phyloP scores from a whole-genome alignment of 2,797 vertebrate species.

The Mus minutoides region DNA sequence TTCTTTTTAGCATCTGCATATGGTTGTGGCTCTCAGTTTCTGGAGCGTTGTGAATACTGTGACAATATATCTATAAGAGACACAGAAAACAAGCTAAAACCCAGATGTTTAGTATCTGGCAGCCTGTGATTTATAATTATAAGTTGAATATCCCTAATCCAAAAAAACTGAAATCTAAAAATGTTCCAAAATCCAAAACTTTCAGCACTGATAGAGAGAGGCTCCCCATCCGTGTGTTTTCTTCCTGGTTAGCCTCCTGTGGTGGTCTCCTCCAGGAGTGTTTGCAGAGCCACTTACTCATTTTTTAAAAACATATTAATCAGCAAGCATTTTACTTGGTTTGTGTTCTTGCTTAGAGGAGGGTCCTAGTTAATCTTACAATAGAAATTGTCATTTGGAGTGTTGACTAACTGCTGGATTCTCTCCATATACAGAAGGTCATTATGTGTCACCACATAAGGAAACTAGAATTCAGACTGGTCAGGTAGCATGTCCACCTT shows the following conservation, averaged over 20 bases:
- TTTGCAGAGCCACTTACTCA: not conserved
- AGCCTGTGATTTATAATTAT: not conserved
- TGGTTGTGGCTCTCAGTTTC: not conserved
- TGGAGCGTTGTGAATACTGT: not conserved
- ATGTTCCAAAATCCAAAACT: not conserved
- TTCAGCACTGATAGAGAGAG: not conserved
- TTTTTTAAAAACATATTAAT: not conserved
- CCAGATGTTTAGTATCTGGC: not conserved
- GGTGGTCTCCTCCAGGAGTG: not conserved
- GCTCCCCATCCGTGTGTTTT: not conserved
- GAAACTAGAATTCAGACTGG: constrained; percentile 1
- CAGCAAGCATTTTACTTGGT: not conserved
- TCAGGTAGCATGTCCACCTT: not conserved
- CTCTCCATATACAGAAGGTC: not conserved
- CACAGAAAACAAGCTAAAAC: not conserved
- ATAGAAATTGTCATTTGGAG: not conserved
- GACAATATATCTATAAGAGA: not conserved
- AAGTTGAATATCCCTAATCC: not conserved
- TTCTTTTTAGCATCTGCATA: not conserved
- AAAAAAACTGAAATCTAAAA: not conserved
- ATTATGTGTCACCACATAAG: not conserved
- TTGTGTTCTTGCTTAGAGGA: not conserved
- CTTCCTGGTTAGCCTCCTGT: not conserved
- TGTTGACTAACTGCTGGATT: not conserved
- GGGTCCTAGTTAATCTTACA: not conserved